Evolutionary conservation across 2,113 vertebrate genomes (phyloP), one percentile per base, ranked within the genome.

Genomic region (Scytalopus superciliaris): DNA sequence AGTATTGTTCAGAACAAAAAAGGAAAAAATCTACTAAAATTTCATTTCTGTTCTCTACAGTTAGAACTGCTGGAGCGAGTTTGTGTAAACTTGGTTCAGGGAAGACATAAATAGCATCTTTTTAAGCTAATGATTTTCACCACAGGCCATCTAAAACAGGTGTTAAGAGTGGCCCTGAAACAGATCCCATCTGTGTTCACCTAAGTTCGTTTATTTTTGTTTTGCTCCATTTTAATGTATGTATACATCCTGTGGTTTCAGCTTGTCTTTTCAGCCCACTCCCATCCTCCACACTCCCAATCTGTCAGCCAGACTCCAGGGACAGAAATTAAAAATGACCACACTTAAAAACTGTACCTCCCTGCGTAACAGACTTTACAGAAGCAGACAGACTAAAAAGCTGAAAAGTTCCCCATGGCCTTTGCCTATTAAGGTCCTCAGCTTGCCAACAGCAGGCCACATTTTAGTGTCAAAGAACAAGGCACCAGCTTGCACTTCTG

Each of bases 101-200:
- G 50, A 76, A 47, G 9, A 94, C 74, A 86, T 52, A 85, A 84
- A 67, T 16, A 76, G 42, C 35, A 74, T 90, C 85, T 90, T 90
- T 74, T 95, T 96, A 89, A 95, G 74, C 73, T 91, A 96, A 96
- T 72, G 67, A 84, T 94, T 97, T 96, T 97, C 84, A 96, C 84
- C 83, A 95, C 11, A 90, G 89, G 95, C 94, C 93, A 94, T 70
- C 86, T 69, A 92, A 74, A 94, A 50, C 63, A 74, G 18, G 92
- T 76, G 45, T 76, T 87, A 91, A 95, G 88, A 70, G 45, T 89
- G 87, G 85, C 90, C 90, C 90, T 96, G 84, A 96, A 97, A 75
- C 90, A 95, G 91, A 96, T 88, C 85, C 84, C 88, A 91, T 90
- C 84, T 86, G 89, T 9, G 5, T 95, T 97, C 97, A 96, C 95